Percentiles rank a stretch among this genome's conserved stretches.
These are phyloP conservation scores for Nasonovia ribisnigri DNA, from an alignment of 2,888 invertebrate genomes.

Conservation along the genomic window DNA sequence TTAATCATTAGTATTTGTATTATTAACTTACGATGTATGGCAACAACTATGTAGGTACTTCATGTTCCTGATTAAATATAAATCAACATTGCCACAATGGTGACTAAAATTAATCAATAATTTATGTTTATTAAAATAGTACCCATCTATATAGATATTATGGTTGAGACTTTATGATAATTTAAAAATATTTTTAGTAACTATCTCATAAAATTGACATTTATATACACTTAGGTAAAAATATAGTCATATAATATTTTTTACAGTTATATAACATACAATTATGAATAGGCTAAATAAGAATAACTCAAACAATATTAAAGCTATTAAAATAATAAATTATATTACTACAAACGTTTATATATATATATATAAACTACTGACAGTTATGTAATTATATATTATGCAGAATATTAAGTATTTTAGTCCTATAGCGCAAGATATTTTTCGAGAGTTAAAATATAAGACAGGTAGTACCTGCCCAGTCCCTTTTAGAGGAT, in stretches of 20 bases:
- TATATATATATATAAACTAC: background rate
- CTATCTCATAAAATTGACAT: background rate
- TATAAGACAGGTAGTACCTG: background rate
- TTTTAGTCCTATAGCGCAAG: background rate
- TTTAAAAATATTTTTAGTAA: background rate
- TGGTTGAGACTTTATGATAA: background rate
- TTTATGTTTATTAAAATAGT: background rate
- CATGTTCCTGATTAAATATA: background rate
- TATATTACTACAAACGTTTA: background rate
- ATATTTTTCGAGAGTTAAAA: conserved; percentile 13
- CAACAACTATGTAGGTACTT: background rate
- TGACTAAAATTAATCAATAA: background rate
- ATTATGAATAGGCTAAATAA: background rate
- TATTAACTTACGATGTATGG: background rate
- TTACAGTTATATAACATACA: background rate
- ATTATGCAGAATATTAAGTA: conserved; percentile 4
- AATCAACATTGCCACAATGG: background rate
- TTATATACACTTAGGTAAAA: background rate
- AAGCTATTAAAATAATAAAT: conserved; percentile 10
- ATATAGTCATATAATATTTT: background rate
- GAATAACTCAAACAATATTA: background rate
- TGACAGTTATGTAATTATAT: conserved; percentile 6
- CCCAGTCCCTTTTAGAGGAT: background rate
- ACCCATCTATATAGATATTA: background rate
- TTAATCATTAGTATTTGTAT: background rate